These are phyloP conservation scores for Bellardia bayeri DNA, from an alignment of 2,888 invertebrate genomes.

Conservation along the genomic window DNA sequence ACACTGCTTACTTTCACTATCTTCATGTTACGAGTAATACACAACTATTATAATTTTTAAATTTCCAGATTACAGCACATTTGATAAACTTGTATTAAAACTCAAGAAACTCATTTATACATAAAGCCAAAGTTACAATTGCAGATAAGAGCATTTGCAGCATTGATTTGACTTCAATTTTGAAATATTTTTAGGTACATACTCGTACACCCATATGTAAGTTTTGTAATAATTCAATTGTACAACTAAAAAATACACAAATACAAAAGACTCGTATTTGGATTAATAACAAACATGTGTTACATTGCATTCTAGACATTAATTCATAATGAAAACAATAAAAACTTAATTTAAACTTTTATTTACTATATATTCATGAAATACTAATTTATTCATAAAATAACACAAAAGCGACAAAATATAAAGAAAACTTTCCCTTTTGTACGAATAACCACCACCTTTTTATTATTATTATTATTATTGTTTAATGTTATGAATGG, in stretches of 20 bases:
- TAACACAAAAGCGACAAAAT: slow-evolving; percentile 29
- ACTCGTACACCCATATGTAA: background rate
- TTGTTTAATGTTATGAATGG: background rate
- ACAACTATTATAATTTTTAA: background rate
- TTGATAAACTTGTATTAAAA: background rate
- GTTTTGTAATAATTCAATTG: slow-evolving; percentile 11
- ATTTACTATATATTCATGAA: slow-evolving; percentile 26
- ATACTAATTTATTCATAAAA: slow-evolving; percentile 52
- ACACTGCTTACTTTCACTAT: no score
- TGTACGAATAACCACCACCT: slow-evolving; percentile 33
- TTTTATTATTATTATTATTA: background rate
- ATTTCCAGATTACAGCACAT: background rate
- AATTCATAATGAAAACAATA: slow-evolving; percentile 4
- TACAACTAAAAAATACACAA: background rate
- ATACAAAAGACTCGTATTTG: background rate
- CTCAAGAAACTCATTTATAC: background rate
- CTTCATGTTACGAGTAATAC: no score
- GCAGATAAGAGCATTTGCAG: slow-evolving; percentile 3
- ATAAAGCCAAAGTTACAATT: background rate
- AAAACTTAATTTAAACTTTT: slow-evolving; percentile 29
- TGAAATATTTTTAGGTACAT: background rate
- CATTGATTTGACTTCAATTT: background rate
- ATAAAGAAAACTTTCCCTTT: slow-evolving; percentile 46
- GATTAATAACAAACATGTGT: slow-evolving; percentile 41
- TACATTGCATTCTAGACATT: background rate